Conservation (phyloP, 2,797 vertebrate genomes). For the Mormyrops boulengeri region DNA sequence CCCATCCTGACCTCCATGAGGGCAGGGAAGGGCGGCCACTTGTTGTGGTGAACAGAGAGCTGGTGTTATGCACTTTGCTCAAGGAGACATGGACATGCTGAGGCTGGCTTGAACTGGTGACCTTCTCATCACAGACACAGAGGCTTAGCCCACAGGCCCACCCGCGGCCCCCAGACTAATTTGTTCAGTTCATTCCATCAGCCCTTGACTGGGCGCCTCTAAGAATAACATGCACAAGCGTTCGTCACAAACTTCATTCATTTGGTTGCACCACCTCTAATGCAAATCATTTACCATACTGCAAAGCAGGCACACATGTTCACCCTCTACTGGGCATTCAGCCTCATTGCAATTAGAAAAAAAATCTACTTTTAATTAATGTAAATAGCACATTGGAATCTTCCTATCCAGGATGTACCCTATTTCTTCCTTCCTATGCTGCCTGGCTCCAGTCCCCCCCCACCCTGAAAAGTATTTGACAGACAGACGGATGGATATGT, state of each 20-base stretch:
- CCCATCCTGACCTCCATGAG: background rate
- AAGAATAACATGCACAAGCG: background rate
- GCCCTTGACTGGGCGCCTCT: conserved; percentile 23
- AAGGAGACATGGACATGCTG: background rate
- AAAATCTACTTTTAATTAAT: background rate
- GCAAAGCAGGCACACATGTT: background rate
- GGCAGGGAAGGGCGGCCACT: background rate
- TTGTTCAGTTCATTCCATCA: conserved; percentile 25
- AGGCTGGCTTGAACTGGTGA: background rate
- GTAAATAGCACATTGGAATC: background rate
- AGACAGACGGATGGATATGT: background rate
- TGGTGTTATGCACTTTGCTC: background rate
- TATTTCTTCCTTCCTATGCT: background rate
- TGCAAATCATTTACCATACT: background rate
- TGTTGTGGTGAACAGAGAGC: background rate
- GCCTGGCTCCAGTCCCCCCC: background rate
- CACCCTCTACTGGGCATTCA: background rate
- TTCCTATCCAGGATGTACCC: background rate
- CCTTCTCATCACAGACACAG: background rate
- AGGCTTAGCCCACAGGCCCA: background rate
- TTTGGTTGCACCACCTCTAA: background rate
- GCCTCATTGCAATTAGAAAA: background rate
- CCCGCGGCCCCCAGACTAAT: conserved; percentile 31
- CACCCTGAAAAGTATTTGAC: background rate
- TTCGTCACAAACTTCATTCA: background rate